phyloP scores from a whole-genome alignment of 2,113 vertebrate genomes.

The Xiphophorus maculatus region DNA sequence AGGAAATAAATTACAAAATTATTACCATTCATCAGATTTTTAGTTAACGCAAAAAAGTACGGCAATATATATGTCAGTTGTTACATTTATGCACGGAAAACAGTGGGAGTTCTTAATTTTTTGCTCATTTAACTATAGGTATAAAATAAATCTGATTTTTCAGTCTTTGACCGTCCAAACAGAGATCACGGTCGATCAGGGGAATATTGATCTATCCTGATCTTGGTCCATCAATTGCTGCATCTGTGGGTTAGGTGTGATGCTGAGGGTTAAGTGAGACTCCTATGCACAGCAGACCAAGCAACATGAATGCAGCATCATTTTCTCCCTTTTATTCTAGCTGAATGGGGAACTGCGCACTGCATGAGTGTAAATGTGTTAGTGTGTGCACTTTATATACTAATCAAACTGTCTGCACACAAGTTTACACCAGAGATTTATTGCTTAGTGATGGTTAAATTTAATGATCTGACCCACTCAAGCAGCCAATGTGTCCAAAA shows the following conservation, averaged over 20 bases:
- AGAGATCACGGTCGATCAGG: background rate
- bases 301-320: slow-evolving; percentile 43
- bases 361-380: background rate
- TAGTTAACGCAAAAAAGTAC: background rate
- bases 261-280: slow-evolving; percentile 19
- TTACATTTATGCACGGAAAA: background rate
- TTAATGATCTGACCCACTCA: slow-evolving; percentile 24
- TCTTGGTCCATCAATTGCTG: background rate
- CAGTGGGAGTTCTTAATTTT: background rate
- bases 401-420: slow-evolving; percentile 15
- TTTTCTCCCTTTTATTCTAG: slow-evolving; percentile 12
- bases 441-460: slow-evolving; percentile 25
- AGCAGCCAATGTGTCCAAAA: background rate
- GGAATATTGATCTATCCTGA: background rate
- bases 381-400: background rate
- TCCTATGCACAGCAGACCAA: slow-evolving; percentile 4
- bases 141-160: background rate
- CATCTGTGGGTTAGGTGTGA: slow-evolving; percentile 3
- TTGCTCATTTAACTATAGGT: background rate
- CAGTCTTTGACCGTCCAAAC: background rate
- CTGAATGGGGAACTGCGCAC: background rate
- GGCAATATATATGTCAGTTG: background rate
- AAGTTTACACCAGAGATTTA: slow-evolving; percentile 42
- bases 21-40: background rate
- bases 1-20: background rate